Evolutionary conservation across 2,888 invertebrate genomes (phyloP), one percentile per base, ranked within the genome.

Genomic region (Trachelus iudaicus): DNA sequence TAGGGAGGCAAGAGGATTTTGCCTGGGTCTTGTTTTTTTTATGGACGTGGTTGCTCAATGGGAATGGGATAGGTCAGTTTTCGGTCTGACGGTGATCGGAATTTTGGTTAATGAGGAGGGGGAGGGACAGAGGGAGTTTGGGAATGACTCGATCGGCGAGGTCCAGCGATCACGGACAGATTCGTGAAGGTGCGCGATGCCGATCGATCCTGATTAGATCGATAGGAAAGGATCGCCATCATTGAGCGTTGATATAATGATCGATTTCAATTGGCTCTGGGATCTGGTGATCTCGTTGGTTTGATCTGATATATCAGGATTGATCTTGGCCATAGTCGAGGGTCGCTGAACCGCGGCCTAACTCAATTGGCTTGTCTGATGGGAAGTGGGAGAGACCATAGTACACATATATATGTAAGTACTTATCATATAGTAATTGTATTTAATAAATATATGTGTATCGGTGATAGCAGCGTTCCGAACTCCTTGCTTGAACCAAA

Each of bases 331-430:
- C 71, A 75, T 69, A 74, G 71, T 76, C 83, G 82, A 76, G 79
- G 76, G 82, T 80, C 84, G 83, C 83, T 83, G 82, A 79, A 81
- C 78, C 82, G 81, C 31, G 71, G 71, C 33, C 33, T 31, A 33
- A 71, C 31, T 79, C 81, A 78, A 85, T 84, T 84, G 87, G 85
- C 78, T 83, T 86, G 85, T 84, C 79, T 88, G 87, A 88, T 87
- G 90, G 89, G 90, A 85, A 90, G 91, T 91, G 91, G 91, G 91
- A 91, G 91, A 91, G 91, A 91, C 91, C 91, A 91, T 91, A 91
- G 91, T 91, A 91, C 90, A 91, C 91, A 91, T 91, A 89, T 90
- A 87, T 86, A 91, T 88, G 89, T 90, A 89, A 90, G 87, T 90
- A 90, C 89, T 91, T 90, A 90, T 91, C 88, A 89, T 89, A 87